phyloP scores from a whole-genome alignment of 1,140 invertebrate genomes.

The Tetragnatha versicolor region DNA sequence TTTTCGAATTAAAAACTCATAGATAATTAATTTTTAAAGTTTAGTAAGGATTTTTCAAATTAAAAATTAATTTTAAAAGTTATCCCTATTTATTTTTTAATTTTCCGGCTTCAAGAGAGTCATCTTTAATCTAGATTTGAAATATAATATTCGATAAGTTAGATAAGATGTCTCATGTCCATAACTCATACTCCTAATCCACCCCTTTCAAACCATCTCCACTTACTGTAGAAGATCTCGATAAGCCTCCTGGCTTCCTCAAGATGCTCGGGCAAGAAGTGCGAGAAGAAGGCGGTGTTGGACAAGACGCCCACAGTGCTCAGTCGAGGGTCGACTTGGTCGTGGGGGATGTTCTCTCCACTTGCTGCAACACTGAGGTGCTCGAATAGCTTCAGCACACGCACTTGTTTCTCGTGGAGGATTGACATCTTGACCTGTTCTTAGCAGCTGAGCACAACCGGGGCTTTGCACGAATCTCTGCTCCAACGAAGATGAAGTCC shows the following conservation, averaged over 20 bases:
- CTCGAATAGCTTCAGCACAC: conserved; percentile 46
- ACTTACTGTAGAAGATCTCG: conserved; percentile 47
- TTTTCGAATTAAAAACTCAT: no score
- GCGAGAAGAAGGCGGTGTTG: conserved; percentile 56
- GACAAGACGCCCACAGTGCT: conserved; percentile 10
- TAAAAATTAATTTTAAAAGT: no score
- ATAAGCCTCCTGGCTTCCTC: conserved; percentile 38
- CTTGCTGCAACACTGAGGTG: conserved; percentile 27
- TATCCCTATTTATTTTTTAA: no score
- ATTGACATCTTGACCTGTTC: conserved; percentile 36
- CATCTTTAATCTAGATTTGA: no score
- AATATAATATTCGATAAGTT: no score
- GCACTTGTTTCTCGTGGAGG: conserved; percentile 48
- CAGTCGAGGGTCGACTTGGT: conserved; percentile 26
- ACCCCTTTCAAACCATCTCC: no score
- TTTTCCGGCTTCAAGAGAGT: no score
- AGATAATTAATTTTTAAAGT: no score
- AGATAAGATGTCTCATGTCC: no score
- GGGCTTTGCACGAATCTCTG: conserved; percentile 35
- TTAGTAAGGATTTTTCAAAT: no score
- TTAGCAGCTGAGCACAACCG: conserved; percentile 29
- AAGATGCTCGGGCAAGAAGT: conserved; percentile 63
- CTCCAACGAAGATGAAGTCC: background rate
- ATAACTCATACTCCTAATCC: no score
- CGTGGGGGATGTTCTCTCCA: conserved; percentile 25